Percentiles rank a stretch among this genome's conserved stretches.
Evolutionary conservation across 2,113 vertebrate genomes (phyloP).

Genomic region (Cnemophilus loriae): DNA sequence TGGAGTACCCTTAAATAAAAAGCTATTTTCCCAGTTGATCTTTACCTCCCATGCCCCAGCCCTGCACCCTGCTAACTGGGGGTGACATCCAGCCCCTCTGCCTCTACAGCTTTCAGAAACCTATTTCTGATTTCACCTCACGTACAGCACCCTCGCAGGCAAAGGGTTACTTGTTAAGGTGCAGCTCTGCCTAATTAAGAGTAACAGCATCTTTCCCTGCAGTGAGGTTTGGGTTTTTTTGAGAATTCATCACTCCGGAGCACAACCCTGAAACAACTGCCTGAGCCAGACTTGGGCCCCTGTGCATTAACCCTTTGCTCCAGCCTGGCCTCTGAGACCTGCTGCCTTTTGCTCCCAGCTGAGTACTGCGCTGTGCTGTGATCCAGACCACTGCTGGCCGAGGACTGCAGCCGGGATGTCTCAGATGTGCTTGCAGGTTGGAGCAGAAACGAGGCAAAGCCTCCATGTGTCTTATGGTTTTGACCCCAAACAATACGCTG

Average conservation of each 20-base stretch:
- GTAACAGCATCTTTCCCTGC: background rate
- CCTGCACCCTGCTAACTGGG: background rate
- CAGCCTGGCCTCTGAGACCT: background rate
- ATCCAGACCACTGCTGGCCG: background rate
- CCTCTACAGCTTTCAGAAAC: background rate
- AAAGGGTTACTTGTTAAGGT: background rate
- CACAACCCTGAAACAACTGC: background rate
- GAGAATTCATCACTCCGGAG: background rate
- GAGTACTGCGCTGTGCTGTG: background rate
- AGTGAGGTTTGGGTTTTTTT: background rate
- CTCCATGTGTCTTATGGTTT: background rate
- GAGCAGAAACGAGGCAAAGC: background rate
- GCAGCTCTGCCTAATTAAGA: background rate
- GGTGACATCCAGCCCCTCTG: background rate
- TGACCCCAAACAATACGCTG: background rate
- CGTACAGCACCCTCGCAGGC: accelerated
- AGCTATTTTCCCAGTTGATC: background rate
- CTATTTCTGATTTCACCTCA: background rate
- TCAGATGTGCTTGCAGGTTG: conserved; percentile 8
- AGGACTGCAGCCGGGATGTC: background rate
- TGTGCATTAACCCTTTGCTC: background rate
- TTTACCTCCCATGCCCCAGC: background rate
- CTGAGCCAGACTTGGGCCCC: background rate
- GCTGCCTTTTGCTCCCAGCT: background rate
- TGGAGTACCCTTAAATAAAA: background rate